Evolutionary conservation across 2,888 invertebrate species (phyloP).

Genomic region (Ametastegia equiseti): DNA sequence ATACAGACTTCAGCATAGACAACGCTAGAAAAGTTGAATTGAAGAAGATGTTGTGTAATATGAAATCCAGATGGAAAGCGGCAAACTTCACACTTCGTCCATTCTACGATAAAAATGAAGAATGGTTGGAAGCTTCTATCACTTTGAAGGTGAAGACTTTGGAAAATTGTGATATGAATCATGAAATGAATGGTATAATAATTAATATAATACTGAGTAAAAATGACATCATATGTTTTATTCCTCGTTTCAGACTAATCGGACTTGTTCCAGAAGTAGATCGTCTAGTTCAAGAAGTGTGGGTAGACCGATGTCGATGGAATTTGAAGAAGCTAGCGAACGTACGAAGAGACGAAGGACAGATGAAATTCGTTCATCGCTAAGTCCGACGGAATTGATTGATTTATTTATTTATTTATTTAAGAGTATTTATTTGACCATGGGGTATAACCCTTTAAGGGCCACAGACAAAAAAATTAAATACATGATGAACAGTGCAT

Average conservation of each 20-base stretch:
- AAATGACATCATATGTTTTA: not conserved
- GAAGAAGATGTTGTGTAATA: slow-evolving; percentile 29
- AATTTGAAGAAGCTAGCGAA: slow-evolving; percentile 33
- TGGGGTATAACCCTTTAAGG: no score
- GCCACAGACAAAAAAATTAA: no score
- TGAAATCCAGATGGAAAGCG: slow-evolving; percentile 25
- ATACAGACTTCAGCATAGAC: slow-evolving; percentile 8
- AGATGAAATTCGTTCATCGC: slow-evolving; percentile 8
- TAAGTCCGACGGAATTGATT: slow-evolving; percentile 8
- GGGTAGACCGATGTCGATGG: slow-evolving; percentile 6
- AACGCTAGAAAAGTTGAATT: not conserved
- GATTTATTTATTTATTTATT: no score
- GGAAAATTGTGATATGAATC: no score
- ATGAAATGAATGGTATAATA: no score
- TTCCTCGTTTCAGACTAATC: slow-evolving; percentile 28
- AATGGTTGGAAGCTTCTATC: not conserved
- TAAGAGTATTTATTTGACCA: no score
- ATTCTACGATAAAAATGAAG: not conserved
- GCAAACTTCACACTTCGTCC: not conserved
- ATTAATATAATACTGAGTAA: slow-evolving; percentile 8
- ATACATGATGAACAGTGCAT: no score
- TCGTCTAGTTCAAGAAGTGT: slow-evolving; percentile 6
- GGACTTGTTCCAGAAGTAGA: slow-evolving; percentile 20
- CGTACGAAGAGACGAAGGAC: slow-evolving; percentile 34
- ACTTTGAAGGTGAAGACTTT: slow-evolving; percentile 21